Percentiles rank a stretch among this genome's conserved stretches.
These are phyloP conservation scores for Fragum fragum DNA, from an alignment of 2,888 invertebrate genomes.

Conservation along the genomic window DNA sequence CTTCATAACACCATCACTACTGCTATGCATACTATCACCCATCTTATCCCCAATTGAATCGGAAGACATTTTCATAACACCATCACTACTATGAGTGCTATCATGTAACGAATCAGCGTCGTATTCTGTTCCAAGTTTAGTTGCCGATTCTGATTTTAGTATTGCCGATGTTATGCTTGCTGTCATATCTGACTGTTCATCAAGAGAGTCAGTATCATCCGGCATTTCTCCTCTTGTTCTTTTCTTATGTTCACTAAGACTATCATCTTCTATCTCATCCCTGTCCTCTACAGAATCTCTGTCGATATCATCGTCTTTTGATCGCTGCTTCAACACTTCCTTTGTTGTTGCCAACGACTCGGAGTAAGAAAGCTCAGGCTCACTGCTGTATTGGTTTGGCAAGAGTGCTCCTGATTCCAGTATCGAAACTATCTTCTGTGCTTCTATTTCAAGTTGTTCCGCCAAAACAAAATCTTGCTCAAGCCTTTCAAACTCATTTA, in stretches of 20 bases:
- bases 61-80: slow-evolving; percentile 81
- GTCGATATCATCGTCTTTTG: slow-evolving; percentile 72
- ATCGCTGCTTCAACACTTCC: slow-evolving; percentile 55
- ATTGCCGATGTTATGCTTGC: slow-evolving; percentile 82
- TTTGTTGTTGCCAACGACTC: slow-evolving; percentile 61
- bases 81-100: slow-evolving; percentile 76
- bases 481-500: slow-evolving; percentile 85
- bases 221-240: slow-evolving; percentile 68
- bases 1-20: slow-evolving; percentile 50
- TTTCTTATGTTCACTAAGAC: slow-evolving; percentile 78
- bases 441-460: slow-evolving; percentile 85
- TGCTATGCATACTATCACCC: slow-evolving; percentile 27
- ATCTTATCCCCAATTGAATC: slow-evolving; percentile 77
- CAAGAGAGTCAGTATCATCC: slow-evolving; percentile 81
- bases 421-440: slow-evolving; percentile 85
- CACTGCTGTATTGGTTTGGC: slow-evolving; percentile 65
- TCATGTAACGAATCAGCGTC: slow-evolving; percentile 80
- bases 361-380: slow-evolving; percentile 59
- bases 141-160: slow-evolving; percentile 70
- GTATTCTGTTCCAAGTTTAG: slow-evolving; percentile 68
- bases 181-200: slow-evolving; percentile 81
- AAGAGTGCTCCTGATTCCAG: slow-evolving; percentile 84
- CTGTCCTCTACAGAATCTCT: slow-evolving; percentile 79
- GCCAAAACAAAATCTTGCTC: slow-evolving; percentile 82
- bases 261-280: slow-evolving; percentile 79